Evolutionary conservation across 2,888 invertebrate species (phyloP).

Genomic region (Erannis defoliaria): DNA sequence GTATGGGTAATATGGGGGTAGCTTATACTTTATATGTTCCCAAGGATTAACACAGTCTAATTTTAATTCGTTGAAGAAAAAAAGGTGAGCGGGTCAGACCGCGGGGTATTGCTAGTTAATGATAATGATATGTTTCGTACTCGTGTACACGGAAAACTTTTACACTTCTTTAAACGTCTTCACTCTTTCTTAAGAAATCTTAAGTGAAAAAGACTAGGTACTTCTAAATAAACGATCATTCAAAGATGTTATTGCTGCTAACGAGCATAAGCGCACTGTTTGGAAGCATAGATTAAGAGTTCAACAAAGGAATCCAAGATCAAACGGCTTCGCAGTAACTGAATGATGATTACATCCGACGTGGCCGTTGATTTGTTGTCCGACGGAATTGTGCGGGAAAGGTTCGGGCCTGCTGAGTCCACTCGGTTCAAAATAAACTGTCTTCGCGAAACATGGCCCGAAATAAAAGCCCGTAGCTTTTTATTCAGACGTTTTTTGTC

Average conservation of each 20-base stretch:
- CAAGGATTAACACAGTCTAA: too few species aligned
- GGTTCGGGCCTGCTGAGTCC: conserved; percentile 34
- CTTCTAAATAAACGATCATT: conserved; percentile 37
- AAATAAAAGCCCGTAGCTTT: conserved; percentile 68
- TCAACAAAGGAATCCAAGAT: conserved; percentile 66
- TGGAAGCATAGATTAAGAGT: conserved; percentile 48
- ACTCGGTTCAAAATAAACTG: conserved; percentile 66
- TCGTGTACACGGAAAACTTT: background rate
- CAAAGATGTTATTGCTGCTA: conserved; percentile 39
- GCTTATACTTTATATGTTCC: too few species aligned
- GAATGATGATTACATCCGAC: conserved; percentile 73
- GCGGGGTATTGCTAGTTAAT: too few species aligned
- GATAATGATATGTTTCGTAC: background rate
- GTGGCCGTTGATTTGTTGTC: conserved; percentile 58
- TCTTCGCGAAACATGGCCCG: conserved; percentile 67
- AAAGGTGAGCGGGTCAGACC: too few species aligned
- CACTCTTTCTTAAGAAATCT: background rate
- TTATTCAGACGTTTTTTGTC: conserved; percentile 64
- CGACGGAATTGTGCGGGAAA: conserved; percentile 43
- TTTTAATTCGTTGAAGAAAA: too few species aligned
- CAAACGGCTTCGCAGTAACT: conserved; percentile 71
- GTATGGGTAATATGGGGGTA: too few species aligned
- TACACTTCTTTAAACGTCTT: conserved; percentile 14
- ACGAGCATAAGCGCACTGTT: conserved; percentile 40
- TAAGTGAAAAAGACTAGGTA: conserved; percentile 18